Base-by-base conservation (phyloP, 1,140 invertebrate species). In the Lamellibrachia luymesi region DNA sequence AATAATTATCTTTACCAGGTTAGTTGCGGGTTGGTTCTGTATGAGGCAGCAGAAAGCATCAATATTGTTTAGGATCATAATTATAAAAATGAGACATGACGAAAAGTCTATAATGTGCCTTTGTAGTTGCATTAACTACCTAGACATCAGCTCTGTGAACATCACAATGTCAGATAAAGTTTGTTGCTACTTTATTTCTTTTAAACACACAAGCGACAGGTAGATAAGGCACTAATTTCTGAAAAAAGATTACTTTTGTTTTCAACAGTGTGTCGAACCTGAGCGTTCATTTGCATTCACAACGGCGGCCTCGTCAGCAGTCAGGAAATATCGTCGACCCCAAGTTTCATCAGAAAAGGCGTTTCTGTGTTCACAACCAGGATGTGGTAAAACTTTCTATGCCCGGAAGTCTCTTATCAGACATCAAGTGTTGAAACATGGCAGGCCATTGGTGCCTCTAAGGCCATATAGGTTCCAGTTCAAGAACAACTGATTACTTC, bases 381-480 rank as follows among this genome's bases (percentile, higher is more conserved):
- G 91, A 50, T 91, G 91, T 51, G 91, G 91, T 17, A 93, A 93
- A 64, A 50, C 92, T 91, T 51, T 93, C 93, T 27, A 51, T 91
- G 93, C 80, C 92, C n/a, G 89, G 4, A 51, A 92, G 93, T 56
- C 91, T 93, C 50, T 93, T 25, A 51, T 91, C 38, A 13, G 92
- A 90, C 50, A 93, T 50, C 17, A 92, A 51, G 22, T 25, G 90
- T 6, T 50, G 91, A 91, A 91, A 51, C 91, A 93, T 50, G 51
- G 93, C 50, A 92, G 50, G 49, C 64, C 64, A 80, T 22, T 80
- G 64, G 64, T 80, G 64, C 64, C 64, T 80, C 64, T 80, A 80
- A 80, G 64, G 17, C 64, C 64, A 80, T 80, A 80, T 80, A 80
- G 13, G 52, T 56, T 56, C 13, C 52, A 56, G 52, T 7, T 38